These are phyloP conservation scores for Vesta saturnalis DNA, from an alignment of 2,888 invertebrate genomes.

Conservation along the genomic window DNA sequence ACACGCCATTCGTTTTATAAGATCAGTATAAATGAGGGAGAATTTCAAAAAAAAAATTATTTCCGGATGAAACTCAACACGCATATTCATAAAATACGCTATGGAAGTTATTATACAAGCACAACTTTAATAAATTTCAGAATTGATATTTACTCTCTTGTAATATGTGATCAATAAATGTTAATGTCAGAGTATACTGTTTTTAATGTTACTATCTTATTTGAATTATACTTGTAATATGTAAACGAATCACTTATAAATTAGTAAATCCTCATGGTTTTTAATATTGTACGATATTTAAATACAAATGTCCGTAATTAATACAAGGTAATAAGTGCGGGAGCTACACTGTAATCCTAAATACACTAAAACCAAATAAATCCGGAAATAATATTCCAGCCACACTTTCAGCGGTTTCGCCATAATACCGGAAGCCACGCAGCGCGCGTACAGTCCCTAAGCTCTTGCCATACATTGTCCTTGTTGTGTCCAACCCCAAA, in stretches of 20 bases:
- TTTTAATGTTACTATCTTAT: too few species aligned
- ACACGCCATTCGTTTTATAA: background rate
- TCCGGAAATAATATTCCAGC: constrained; percentile 45
- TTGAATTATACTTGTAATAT: too few species aligned
- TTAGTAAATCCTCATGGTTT: background rate
- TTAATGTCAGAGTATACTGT: too few species aligned
- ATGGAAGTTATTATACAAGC: too few species aligned
- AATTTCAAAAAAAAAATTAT: background rate
- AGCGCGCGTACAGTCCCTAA: constrained; percentile 39
- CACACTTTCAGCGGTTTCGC: constrained; percentile 39
- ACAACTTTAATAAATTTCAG: background rate
- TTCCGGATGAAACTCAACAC: background rate
- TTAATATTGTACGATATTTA: constrained; percentile 5
- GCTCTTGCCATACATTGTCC: constrained; percentile 43
- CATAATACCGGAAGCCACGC: constrained; percentile 39
- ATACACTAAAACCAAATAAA: constrained; percentile 40
- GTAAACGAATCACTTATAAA: background rate
- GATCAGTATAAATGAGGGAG: background rate
- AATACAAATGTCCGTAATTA: constrained; percentile 27
- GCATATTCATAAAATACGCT: background rate
- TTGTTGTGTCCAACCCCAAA: constrained; percentile 38
- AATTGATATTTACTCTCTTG: too few species aligned
- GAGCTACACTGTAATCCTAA: constrained; percentile 34
- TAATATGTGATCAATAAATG: too few species aligned
- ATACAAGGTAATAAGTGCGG: constrained; percentile 32